These are phyloP conservation scores for Trogon surrucura DNA, from an alignment of 2,113 vertebrate species.

Conservation along the genomic window DNA sequence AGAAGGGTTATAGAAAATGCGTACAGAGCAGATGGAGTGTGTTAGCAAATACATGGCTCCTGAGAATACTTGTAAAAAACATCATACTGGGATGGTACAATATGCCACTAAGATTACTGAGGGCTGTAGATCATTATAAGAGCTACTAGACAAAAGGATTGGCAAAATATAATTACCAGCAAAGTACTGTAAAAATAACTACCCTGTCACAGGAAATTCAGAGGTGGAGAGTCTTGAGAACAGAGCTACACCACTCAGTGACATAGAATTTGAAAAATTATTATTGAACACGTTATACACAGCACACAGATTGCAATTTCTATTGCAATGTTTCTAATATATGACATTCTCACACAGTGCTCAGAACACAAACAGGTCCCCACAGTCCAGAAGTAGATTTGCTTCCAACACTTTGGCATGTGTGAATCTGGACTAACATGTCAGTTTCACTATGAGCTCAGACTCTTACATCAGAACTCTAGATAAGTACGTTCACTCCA, in stretches of 20 bases:
- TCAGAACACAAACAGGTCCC: neutral
- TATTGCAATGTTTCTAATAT: neutral
- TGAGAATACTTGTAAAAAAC: neutral
- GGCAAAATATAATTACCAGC: neutral
- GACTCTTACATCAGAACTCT: neutral
- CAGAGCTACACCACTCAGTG: neutral
- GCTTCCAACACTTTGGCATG: accelerated
- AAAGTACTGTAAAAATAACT: neutral
- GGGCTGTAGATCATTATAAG: neutral
- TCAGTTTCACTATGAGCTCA: neutral
- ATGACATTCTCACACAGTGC: accelerated
- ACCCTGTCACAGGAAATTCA: neutral
- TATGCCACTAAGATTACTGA: neutral
- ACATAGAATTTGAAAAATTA: neutral
- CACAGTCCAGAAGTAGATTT: neutral
- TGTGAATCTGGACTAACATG: neutral
- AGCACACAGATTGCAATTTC: neutral
- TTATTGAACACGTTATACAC: neutral
- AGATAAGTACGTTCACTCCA: neutral
- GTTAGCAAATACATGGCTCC: neutral
- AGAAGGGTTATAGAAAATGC: neutral
- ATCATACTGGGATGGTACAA: neutral
- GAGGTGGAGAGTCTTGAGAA: neutral
- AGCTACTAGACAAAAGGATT: neutral
- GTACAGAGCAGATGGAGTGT: neutral